Percentiles rank a stretch among this genome's conserved stretches.
Evolutionary conservation across 1,140 invertebrate genomes (phyloP).

Genomic region (Ericerus pela): DNA sequence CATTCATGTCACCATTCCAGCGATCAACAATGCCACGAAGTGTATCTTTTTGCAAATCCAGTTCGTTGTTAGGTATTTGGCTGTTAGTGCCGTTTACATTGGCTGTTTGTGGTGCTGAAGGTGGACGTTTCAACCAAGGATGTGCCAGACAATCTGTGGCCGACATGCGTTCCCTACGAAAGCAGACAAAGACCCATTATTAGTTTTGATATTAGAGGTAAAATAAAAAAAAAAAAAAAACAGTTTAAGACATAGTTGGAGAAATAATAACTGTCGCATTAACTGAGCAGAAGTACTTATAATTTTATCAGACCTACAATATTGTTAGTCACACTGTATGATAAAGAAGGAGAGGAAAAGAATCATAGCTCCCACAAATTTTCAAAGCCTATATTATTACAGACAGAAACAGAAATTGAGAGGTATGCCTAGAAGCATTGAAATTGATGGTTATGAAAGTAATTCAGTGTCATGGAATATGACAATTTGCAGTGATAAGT

Average conservation of each 20-base stretch:
- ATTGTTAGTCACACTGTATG: neutral
- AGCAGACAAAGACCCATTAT: constrained; percentile 32
- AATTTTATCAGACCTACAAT: neutral
- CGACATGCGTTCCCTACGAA: constrained; percentile 53
- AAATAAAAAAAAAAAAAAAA: constrained; percentile 14
- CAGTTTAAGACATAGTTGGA: neutral
- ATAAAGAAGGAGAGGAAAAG: neutral
- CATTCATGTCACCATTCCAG: neutral
- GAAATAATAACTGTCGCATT: neutral
- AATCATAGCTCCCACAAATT: too few species aligned
- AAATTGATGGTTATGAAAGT: too few species aligned
- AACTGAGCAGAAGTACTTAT: neutral
- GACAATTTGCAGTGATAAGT: too few species aligned
- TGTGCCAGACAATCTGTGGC: constrained; percentile 58
- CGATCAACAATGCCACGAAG: neutral
- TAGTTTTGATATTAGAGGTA: constrained; percentile 5
- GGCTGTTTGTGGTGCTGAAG: neutral
- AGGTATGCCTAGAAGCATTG: too few species aligned
- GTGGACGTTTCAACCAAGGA: constrained; percentile 42
- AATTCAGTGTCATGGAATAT: too few species aligned
- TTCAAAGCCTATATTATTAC: too few species aligned
- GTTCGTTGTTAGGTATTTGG: neutral
- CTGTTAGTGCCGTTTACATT: too few species aligned
- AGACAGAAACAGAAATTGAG: too few species aligned
- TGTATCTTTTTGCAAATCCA: constrained; percentile 3